These are phyloP conservation scores for Drosophila lini DNA, from an alignment of 1,140 invertebrate species.

Conservation along the genomic window DNA sequence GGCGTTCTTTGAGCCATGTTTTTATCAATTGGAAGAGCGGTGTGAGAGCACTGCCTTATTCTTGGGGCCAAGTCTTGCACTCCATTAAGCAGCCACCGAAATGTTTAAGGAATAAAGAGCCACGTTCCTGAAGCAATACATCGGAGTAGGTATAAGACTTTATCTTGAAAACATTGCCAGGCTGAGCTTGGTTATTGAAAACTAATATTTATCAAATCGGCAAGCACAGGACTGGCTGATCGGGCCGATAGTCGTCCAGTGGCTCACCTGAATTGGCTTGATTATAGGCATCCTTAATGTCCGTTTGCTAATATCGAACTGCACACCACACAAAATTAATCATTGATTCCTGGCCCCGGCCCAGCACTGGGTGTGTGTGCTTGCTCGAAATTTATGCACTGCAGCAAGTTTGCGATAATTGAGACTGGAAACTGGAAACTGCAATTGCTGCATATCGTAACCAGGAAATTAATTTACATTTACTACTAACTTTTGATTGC, in stretches of 20 bases:
- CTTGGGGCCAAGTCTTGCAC: neutral
- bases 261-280: conserved; percentile 1
- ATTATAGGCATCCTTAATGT: conserved; percentile 13
- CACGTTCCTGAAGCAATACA: neutral
- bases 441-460: conserved; percentile 43
- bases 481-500: conserved; percentile 45
- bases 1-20: conserved; percentile 46
- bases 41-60: neutral
- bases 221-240: neutral
- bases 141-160: neutral
- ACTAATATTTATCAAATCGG: conserved; percentile 1
- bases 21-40: conserved; percentile 37
- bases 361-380: conserved; percentile 22
- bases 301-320: conserved; percentile 38
- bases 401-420: conserved; percentile 67
- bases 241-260: neutral
- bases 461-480: conserved; percentile 69
- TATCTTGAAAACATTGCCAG: neutral
- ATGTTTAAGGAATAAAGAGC: neutral
- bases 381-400: conserved; percentile 69
- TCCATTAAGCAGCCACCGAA: neutral
- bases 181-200: neutral
- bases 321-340: conserved; percentile 70
- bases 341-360: conserved; percentile 43
- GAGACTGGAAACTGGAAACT: conserved; percentile 44